Evolutionary conservation across 37 sponge, comb jelly and placozoan species (phyloP).

Genomic region (Ianthella basta): DNA sequence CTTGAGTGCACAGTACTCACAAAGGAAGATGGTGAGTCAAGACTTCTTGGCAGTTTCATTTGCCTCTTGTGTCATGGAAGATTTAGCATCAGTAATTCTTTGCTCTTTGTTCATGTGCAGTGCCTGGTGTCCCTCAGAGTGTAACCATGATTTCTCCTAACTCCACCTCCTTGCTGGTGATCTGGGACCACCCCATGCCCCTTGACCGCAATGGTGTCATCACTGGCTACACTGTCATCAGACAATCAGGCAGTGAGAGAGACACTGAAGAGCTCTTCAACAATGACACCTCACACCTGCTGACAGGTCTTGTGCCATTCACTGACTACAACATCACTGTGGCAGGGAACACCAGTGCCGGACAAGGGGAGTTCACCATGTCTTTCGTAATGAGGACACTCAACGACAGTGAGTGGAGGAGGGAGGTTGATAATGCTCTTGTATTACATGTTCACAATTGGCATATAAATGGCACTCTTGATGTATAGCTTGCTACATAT

Average conservation of each 20-base stretch:
- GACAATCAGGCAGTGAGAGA: not conserved
- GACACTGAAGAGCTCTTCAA: not conserved
- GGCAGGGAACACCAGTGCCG: slow-evolving; percentile 33
- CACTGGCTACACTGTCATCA: slow-evolving; percentile 17
- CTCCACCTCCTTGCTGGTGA: slow-evolving; percentile 32
- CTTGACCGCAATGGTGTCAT: slow-evolving; percentile 38
- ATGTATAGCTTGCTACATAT: no score
- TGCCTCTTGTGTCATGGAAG: no score
- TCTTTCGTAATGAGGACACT: not conserved
- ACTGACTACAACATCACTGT: slow-evolving; percentile 18
- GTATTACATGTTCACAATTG: no score
- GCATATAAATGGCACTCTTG: no score
- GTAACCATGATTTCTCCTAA: not conserved
- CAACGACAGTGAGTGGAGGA: slow-evolving; percentile 56
- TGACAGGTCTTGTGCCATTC: not conserved
- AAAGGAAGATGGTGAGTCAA: no score
- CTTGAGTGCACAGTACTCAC: no score
- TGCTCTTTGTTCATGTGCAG: no score
- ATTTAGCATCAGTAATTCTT: no score
- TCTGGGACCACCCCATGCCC: slow-evolving; percentile 39
- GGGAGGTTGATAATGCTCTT: no score
- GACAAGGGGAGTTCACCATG: slow-evolving; percentile 11
- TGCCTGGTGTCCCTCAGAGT: slow-evolving; percentile 31
- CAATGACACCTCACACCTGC: not conserved
- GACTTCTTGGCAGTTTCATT: no score